Conservation (phyloP, 2,797 vertebrate genomes). For the Microctenopoma lineatum region DNA sequence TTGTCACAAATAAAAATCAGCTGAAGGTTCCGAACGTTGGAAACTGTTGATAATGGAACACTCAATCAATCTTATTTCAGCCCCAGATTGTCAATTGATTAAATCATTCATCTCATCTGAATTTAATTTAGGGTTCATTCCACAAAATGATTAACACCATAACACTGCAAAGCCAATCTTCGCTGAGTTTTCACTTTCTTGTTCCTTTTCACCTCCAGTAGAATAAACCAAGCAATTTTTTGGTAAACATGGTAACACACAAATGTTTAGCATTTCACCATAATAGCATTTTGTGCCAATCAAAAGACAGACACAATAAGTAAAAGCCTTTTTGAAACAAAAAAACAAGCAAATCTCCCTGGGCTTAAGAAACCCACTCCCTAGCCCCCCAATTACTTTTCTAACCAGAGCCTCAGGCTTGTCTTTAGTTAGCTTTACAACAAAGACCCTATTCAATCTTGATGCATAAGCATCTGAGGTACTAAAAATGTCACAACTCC, state of each 20-base stretch:
- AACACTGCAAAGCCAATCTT: constrained; percentile 35
- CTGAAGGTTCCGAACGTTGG: constrained; percentile 50
- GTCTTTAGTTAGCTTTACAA: constrained; percentile 40
- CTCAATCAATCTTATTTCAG: constrained; percentile 68
- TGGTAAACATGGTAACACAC: constrained; percentile 35
- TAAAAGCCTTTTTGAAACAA: constrained; percentile 38
- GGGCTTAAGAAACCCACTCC: background rate
- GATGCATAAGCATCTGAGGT: constrained; percentile 17
- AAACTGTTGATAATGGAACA: constrained; percentile 69
- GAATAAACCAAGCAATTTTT: constrained; percentile 29
- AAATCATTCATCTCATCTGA: constrained; percentile 68
- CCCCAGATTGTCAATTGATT: constrained; percentile 69
- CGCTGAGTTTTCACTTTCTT: constrained; percentile 9
- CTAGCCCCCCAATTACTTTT: background rate
- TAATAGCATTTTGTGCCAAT: constrained; percentile 46
- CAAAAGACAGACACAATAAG: constrained; percentile 41
- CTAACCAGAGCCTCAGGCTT: constrained; percentile 26
- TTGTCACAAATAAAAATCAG: constrained; percentile 56
- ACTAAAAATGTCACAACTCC: constrained; percentile 60
- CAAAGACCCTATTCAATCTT: constrained; percentile 64
- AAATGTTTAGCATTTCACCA: constrained; percentile 46
- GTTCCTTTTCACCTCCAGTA: constrained; percentile 4
- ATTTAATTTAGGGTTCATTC: constrained; percentile 64
- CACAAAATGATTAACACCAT: constrained; percentile 58
- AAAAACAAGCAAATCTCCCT: constrained; percentile 40